These are phyloP conservation scores for Metalampra italica DNA, from an alignment of 2,888 invertebrate genomes.

Conservation along the genomic window DNA sequence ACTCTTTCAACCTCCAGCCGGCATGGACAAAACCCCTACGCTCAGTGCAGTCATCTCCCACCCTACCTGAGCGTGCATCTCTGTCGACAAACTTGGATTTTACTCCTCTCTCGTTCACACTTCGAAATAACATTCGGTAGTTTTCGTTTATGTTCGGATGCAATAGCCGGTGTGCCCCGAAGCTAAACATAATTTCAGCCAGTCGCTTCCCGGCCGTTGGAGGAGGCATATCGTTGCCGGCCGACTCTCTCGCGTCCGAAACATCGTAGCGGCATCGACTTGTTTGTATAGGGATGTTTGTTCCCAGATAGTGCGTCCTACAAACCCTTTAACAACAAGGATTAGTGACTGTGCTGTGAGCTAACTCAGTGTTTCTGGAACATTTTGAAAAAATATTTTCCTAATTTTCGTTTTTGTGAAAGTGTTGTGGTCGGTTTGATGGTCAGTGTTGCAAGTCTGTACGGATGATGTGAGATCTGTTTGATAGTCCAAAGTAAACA, in stretches of 20 bases:
- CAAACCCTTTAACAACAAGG: conserved; percentile 43
- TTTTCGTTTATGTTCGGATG: conserved; percentile 73
- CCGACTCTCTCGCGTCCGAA: conserved; percentile 50
- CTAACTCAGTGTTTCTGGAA: conserved; percentile 32
- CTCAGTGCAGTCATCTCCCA: conserved; percentile 57
- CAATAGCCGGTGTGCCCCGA: conserved; percentile 76
- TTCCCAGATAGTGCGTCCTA: conserved; percentile 64
- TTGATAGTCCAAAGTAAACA: conserved; percentile 69
- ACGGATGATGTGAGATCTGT: conserved; percentile 59
- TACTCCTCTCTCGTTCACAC: conserved; percentile 56
- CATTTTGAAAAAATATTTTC: conserved; percentile 13
- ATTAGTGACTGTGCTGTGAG: conserved; percentile 58
- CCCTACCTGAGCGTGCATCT: conserved; percentile 58
- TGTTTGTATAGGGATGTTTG: conserved; percentile 69
- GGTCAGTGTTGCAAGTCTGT: conserved; percentile 49
- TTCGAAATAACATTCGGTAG: conserved; percentile 70
- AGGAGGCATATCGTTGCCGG: conserved; percentile 55
- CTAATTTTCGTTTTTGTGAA: conserved; percentile 33
- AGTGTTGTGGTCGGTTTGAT: conserved; percentile 48
- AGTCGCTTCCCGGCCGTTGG: conserved; percentile 64
- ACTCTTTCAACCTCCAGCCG: conserved; percentile 53
- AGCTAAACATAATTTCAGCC: conserved; percentile 74
- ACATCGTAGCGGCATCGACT: conserved; percentile 54
- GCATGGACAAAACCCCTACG: conserved; percentile 60
- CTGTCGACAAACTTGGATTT: conserved; percentile 37